Evolutionary conservation across 2,797 vertebrate species (phyloP).

Genomic region (Malurus leucopterus): DNA sequence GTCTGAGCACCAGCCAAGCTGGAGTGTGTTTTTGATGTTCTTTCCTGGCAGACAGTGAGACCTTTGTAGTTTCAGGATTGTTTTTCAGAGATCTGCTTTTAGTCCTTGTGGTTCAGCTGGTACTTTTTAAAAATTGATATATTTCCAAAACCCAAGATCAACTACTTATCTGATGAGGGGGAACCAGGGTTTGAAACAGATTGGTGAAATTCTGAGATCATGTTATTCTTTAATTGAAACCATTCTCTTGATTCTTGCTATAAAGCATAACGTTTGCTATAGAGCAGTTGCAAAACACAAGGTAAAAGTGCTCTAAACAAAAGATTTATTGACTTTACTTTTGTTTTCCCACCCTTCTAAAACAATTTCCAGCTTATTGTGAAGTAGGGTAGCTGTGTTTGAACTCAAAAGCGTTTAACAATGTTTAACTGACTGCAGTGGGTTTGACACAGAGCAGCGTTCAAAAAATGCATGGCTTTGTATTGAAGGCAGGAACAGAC

Average conservation of each 20-base stretch:
- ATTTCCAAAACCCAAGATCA: background rate
- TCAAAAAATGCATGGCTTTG: background rate
- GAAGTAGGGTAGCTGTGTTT: background rate
- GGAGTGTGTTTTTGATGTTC: background rate
- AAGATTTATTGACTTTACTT: background rate
- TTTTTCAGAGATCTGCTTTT: background rate
- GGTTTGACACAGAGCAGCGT: background rate
- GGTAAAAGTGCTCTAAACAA: background rate
- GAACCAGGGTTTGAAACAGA: background rate
- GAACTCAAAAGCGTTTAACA: background rate
- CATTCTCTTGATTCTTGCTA: background rate
- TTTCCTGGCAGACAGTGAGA: background rate
- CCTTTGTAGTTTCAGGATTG: constrained; percentile 13
- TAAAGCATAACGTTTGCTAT: background rate
- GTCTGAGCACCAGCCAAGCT: background rate
- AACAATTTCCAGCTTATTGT: background rate
- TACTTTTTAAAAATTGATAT: background rate
- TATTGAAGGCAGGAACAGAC: background rate
- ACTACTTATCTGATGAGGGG: background rate
- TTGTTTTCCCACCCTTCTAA: background rate
- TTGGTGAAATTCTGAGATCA: background rate
- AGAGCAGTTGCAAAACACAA: background rate
- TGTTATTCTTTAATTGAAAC: background rate
- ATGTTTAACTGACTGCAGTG: background rate
- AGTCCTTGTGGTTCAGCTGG: background rate